Conservation (phyloP, 2,797 vertebrate species). For the Yasuhikotakia modesta region DNA sequence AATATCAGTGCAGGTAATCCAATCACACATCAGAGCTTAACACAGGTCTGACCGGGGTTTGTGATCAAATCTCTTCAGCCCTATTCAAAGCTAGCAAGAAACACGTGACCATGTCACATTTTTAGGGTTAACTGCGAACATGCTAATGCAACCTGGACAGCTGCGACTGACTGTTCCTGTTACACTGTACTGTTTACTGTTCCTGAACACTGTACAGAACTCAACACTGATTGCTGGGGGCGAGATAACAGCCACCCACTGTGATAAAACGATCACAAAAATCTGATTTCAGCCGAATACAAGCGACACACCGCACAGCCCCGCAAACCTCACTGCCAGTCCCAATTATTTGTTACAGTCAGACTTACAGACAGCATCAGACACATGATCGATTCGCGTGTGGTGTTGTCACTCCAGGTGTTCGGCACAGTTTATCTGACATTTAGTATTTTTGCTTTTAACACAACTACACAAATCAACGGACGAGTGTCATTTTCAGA, state of each 20-base stretch:
- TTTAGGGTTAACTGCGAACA: not conserved
- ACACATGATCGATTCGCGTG: slow-evolving; percentile 15
- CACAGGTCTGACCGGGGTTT: too few species aligned
- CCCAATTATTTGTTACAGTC: slow-evolving; percentile 70
- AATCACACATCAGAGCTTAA: not conserved
- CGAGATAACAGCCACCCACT: slow-evolving; percentile 62
- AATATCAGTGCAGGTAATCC: slow-evolving; percentile 6
- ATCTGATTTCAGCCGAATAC: slow-evolving; percentile 65
- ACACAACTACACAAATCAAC: slow-evolving; percentile 29
- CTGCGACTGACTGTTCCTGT: too few species aligned
- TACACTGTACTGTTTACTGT: slow-evolving; percentile 52
- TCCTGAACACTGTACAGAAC: slow-evolving; percentile 60
- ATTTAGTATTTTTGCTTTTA: slow-evolving; percentile 7
- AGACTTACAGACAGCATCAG: slow-evolving; percentile 42
- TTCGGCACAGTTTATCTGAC: slow-evolving; percentile 38
- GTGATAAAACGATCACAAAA: slow-evolving; percentile 63
- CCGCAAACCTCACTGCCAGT: slow-evolving; percentile 61
- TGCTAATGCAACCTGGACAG: too few species aligned
- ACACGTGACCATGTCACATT: not conserved
- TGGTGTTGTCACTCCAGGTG: slow-evolving; percentile 39
- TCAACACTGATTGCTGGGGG: slow-evolving; percentile 57
- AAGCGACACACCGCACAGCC: slow-evolving; percentile 67
- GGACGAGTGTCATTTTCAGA: slow-evolving; percentile 53
- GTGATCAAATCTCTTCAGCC: too few species aligned
- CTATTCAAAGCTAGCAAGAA: not conserved